Percentiles rank a stretch among this genome's conserved stretches.
Evolutionary conservation across 2,797 vertebrate genomes (phyloP).

Genomic region (Chiroxiphia lanceolata): DNA sequence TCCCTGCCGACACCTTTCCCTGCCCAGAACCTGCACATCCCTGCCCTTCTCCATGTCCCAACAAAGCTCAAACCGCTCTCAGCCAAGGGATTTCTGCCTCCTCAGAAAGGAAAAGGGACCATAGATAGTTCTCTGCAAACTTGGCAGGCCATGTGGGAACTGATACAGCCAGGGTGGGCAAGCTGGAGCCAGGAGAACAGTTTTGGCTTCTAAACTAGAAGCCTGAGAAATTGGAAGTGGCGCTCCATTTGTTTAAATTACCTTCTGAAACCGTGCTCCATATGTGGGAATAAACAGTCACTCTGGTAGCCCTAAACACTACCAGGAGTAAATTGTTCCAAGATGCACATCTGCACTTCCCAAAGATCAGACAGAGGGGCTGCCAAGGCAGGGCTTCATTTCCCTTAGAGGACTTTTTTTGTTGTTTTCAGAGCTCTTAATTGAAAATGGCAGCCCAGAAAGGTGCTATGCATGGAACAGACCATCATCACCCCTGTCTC

Average conservation of each 20-base stretch:
- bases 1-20: background rate
- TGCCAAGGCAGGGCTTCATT: conserved; percentile 15
- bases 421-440: background rate
- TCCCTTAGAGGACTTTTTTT: background rate
- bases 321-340: conserved; percentile 58
- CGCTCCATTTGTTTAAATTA: conserved; percentile 53
- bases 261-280: conserved; percentile 33
- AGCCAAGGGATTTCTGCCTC: background rate
- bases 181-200: conserved; percentile 31
- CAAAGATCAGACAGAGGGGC: conserved; percentile 2
- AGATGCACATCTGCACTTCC: conserved; percentile 54
- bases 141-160: conserved; percentile 22
- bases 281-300: background rate
- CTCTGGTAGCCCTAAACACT: conserved; percentile 33
- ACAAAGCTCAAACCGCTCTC: background rate
- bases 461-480: background rate
- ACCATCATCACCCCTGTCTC: background rate
- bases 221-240: conserved; percentile 53
- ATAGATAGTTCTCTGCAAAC: background rate
- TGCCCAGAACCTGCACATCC: fast-evolving
- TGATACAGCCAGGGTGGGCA: conserved; percentile 11
- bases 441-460: background rate
- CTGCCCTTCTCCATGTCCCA: fast-evolving
- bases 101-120: background rate
- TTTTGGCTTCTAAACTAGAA: conserved; percentile 8